Percentiles rank a stretch among this genome's conserved stretches.
phyloP scores from a whole-genome alignment of 1,140 invertebrate genomes.

The Parasteatoda tepidariorum region DNA sequence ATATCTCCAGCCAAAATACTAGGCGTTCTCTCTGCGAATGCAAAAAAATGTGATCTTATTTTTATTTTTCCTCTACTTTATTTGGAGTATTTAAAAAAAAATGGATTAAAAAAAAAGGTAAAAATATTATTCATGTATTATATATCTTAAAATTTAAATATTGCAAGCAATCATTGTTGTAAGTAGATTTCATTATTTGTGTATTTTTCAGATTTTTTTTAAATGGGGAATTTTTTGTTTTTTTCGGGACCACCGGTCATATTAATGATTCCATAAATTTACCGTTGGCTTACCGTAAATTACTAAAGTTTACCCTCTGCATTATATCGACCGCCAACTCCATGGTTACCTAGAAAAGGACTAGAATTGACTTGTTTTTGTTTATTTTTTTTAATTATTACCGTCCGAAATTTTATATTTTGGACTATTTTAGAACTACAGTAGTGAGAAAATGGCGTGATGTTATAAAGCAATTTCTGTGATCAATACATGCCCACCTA shows the following conservation, averaged over 20 bases:
- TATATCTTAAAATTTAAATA: constrained; percentile 53
- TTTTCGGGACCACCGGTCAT: constrained; percentile 44
- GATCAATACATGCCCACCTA: constrained; percentile 56
- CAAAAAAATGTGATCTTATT: constrained; percentile 53
- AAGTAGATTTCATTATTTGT: constrained; percentile 58
- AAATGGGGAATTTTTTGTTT: constrained; percentile 41
- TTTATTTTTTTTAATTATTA: constrained; percentile 16
- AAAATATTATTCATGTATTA: constrained; percentile 51
- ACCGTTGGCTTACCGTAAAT: constrained; percentile 43
- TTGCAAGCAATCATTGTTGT: constrained; percentile 56
- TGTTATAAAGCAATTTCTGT: constrained; percentile 21
- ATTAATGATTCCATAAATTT: constrained; percentile 34
- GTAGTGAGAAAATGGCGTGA: constrained; percentile 52
- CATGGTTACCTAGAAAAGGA: constrained; percentile 48
- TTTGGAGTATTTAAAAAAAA: constrained; percentile 58
- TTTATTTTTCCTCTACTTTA: constrained; percentile 29
- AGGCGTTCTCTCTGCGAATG: constrained; percentile 9
- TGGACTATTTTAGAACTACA: constrained; percentile 45
- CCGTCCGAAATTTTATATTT: constrained; percentile 51
- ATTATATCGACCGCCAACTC: constrained; percentile 38
- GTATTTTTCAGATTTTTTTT: constrained; percentile 30
- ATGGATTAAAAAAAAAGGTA: constrained; percentile 48
- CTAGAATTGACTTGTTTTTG: constrained; percentile 44
- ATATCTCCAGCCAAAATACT: constrained; percentile 56
- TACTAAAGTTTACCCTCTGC: constrained; percentile 37